These are phyloP conservation scores for Catocala fraxini DNA, from an alignment of 2,888 invertebrate genomes.

Conservation along the genomic window DNA sequence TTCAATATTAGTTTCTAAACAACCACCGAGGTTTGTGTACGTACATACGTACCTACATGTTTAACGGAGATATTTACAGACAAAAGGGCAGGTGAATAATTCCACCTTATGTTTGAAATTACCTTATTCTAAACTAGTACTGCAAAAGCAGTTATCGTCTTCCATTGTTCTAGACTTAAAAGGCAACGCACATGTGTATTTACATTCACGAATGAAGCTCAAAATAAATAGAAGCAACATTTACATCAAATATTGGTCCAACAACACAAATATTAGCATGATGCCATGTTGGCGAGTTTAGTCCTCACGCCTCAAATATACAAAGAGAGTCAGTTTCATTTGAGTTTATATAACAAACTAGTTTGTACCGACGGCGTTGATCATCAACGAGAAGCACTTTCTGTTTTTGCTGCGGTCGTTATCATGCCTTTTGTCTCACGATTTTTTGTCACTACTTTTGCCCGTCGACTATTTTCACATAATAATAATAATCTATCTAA, in stretches of 20 bases:
- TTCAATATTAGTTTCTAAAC: no score
- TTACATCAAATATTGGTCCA: constrained; percentile 8
- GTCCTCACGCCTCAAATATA: constrained; percentile 6
- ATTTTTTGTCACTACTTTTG: no score
- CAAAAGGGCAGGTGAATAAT: not conserved
- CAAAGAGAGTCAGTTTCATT: constrained; percentile 29
- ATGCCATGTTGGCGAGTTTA: constrained; percentile 3
- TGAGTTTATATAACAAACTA: constrained; percentile 36
- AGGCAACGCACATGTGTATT: constrained; percentile 3
- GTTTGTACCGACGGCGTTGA: constrained; percentile 32
- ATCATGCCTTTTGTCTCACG: no score
- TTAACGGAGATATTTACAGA: no score
- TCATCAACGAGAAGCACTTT: no score
- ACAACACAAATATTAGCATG: constrained; percentile 10
- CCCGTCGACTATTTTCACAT: no score
- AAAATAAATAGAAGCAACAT: constrained; percentile 1
- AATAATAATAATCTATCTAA: no score
- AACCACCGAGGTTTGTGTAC: no score
- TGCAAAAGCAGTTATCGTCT: not conserved
- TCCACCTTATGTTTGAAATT: not conserved
- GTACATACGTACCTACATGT: no score
- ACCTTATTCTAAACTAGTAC: not conserved
- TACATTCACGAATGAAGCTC: constrained; percentile 2
- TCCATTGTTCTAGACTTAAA: constrained; percentile 4
- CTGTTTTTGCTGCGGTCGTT: no score